phyloP scores from a whole-genome alignment of 1,140 invertebrate species.

The Atta colombica region DNA sequence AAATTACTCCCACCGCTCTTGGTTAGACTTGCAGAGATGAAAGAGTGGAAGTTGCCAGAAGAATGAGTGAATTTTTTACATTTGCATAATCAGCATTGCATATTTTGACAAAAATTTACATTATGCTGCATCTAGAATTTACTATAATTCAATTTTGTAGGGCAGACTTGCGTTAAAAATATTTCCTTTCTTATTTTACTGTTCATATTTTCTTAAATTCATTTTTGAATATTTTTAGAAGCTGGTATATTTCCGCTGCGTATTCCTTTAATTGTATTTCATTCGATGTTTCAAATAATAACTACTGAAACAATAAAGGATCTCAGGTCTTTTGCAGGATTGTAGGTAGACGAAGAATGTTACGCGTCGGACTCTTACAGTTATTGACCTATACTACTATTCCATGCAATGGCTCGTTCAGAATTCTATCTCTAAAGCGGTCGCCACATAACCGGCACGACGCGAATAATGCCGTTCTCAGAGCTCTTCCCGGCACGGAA shows the following conservation, averaged over 20 bases:
- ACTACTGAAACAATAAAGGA: background rate
- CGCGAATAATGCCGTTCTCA: constrained; percentile 57
- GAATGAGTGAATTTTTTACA: background rate
- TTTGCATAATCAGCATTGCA: background rate
- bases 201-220: background rate
- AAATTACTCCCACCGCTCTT: background rate
- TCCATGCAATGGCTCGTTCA: constrained; percentile 13
- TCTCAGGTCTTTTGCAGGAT: background rate
- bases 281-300: background rate
- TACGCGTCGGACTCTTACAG: constrained; percentile 9
- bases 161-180: background rate
- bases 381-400: constrained; percentile 40
- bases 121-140: background rate
- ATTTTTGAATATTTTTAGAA: background rate
- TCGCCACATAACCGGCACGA: background rate
- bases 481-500: constrained; percentile 10
- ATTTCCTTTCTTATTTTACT: background rate
- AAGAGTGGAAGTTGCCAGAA: background rate
- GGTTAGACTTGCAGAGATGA: background rate
- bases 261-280: background rate
- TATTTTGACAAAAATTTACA: constrained; percentile 9
- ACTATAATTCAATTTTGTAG: background rate
- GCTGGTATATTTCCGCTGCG: background rate
- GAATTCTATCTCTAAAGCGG: constrained; percentile 26
- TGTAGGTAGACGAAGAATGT: constrained; percentile 6